These are phyloP conservation scores for Salvelinus sp. DNA, from an alignment of 2,113 vertebrate genomes.

Conservation along the genomic window DNA sequence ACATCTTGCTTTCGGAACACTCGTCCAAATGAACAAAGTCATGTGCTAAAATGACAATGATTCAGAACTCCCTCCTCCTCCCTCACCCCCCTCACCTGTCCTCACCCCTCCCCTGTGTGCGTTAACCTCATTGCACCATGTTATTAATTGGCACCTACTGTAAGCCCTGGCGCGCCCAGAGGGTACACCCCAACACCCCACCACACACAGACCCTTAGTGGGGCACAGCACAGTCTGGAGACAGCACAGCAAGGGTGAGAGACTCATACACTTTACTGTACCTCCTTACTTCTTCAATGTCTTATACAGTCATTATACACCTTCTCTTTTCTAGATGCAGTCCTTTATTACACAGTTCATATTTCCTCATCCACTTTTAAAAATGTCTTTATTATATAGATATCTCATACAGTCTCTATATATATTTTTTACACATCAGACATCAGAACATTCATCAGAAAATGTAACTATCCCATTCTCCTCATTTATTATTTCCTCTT, in stretches of 20 bases:
- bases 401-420: no score
- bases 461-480: no score
- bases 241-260: conserved; percentile 95
- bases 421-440: no score
- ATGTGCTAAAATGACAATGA: no score
- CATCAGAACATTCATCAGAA: no score
- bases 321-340: no score
- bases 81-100: conserved; percentile 48
- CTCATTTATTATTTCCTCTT: no score
- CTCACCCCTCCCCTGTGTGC: conserved; percentile 69
- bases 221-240: conserved; percentile 81
- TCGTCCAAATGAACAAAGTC: background rate
- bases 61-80: conserved; percentile 24
- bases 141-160: conserved; percentile 86
- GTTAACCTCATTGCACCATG: conserved; percentile 83
- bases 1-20: background rate
- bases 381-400: no score
- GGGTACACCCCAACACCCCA: conserved; percentile 64
- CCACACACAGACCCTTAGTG: conserved; percentile 86
- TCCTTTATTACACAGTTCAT: no score
- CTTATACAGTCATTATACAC: background rate
- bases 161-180: conserved; percentile 91
- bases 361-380: no score
- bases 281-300: background rate
- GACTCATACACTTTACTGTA: conserved; percentile 60